Percentiles rank a stretch among this genome's conserved stretches.
Conservation (phyloP, 2,113 vertebrate genomes). For the Proteles cristata region DNA sequence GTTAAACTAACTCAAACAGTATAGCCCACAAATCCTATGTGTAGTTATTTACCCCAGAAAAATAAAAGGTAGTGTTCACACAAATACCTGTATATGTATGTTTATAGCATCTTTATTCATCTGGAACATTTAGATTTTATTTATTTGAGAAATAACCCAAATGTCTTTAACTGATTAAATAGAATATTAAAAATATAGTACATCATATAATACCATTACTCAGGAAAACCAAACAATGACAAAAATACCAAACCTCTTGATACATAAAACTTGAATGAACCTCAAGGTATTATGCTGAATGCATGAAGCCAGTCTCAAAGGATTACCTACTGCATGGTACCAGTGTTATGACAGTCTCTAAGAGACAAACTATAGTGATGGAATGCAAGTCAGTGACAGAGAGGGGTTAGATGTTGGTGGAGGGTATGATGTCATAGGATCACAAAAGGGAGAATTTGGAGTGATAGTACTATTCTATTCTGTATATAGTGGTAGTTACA, state of each 20-base stretch:
- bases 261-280: neutral
- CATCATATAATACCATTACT: neutral
- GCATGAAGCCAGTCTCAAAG: neutral
- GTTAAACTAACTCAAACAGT: neutral
- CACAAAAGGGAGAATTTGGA: neutral
- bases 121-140: neutral
- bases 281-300: neutral
- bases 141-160: neutral
- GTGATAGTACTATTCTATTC: neutral
- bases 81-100: neutral
- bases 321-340: neutral
- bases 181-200: neutral
- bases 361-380: neutral
- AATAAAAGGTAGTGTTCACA: neutral
- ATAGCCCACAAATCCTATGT: neutral
- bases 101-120: neutral
- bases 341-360: neutral
- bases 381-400: neutral
- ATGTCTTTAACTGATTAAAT: neutral
- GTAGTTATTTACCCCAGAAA: neutral
- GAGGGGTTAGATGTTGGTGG: neutral
- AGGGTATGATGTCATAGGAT: accelerated
- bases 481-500: neutral
- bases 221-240: neutral
- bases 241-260: too few relatives aligned